Evolutionary conservation across 2,113 vertebrate species (phyloP).

Genomic region (Carettochelys insculpta): DNA sequence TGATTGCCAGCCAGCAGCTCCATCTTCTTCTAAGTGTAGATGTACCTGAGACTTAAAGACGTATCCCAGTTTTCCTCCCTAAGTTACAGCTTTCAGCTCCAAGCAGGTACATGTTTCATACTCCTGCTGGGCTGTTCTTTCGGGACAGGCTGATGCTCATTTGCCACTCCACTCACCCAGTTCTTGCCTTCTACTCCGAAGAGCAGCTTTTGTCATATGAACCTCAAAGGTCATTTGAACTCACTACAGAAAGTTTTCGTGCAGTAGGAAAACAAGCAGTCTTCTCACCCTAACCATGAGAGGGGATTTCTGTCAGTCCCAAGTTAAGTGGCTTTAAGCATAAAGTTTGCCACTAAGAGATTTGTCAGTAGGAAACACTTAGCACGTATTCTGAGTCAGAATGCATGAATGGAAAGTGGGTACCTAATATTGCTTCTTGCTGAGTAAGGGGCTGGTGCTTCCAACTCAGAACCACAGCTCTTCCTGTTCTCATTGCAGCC

Average conservation of each 20-base stretch:
- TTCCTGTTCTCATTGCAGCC: not conserved
- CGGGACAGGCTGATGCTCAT: not conserved
- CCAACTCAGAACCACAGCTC: not conserved
- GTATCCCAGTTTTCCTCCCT: not conserved
- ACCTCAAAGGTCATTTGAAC: not conserved
- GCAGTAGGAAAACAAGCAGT: fast-evolving
- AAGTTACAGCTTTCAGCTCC: not conserved
- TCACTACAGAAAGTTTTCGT: not conserved
- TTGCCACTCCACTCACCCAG: fast-evolving
- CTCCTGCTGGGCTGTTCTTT: not conserved
- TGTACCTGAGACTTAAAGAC: too few relatives aligned
- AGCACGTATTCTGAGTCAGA: not conserved
- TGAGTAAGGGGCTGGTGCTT: fast-evolving
- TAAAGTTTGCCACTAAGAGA: not conserved
- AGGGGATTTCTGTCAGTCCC: not conserved
- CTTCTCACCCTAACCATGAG: not conserved
- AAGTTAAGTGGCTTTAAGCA: too few relatives aligned
- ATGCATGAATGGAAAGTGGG: too few relatives aligned
- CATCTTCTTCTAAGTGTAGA: too few relatives aligned
- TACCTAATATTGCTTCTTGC: not conserved
- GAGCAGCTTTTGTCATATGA: not conserved
- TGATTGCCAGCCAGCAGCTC: too few relatives aligned
- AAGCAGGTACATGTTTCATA: fast-evolving
- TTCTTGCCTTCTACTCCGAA: fast-evolving
- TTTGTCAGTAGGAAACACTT: not conserved